phyloP scores from a whole-genome alignment of 1,140 invertebrate species.

The Trachelipus rathkii region DNA sequence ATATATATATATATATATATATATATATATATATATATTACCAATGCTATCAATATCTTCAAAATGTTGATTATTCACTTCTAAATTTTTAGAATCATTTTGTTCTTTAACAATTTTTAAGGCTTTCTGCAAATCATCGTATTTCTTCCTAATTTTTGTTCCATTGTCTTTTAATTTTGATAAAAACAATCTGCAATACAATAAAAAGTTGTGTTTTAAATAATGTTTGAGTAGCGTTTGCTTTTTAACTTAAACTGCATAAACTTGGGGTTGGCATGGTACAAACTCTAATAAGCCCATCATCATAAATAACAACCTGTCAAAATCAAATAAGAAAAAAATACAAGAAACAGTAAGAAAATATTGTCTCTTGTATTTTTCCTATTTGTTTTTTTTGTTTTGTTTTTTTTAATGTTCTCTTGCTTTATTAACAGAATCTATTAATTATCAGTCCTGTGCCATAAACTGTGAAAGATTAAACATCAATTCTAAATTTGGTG shows the following conservation, averaged over 20 bases:
- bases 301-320: too few species aligned
- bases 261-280: too few species aligned
- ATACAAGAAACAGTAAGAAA: too few species aligned
- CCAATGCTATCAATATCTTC: not conserved
- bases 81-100: not conserved
- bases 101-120: not conserved
- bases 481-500: too few species aligned
- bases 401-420: too few species aligned
- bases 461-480: too few species aligned
- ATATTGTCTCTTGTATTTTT: too few species aligned
- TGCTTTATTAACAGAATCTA: too few species aligned
- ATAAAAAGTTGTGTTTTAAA: not conserved
- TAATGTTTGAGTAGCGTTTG: not conserved
- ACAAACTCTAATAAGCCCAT: too few species aligned
- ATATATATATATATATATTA: not conserved
- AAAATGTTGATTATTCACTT: not conserved
- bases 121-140: not conserved
- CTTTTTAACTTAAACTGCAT: not conserved
- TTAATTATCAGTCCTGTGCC: too few species aligned
- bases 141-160: not conserved
- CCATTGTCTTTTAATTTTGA: constrained; percentile 6
- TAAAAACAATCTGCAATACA: not conserved
- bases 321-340: too few species aligned
- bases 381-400: too few species aligned
- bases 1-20: not conserved